Percentiles rank a stretch among this genome's conserved stretches.
These are phyloP conservation scores for Dynastes tityus DNA, from an alignment of 2,888 invertebrate species.

Conservation along the genomic window DNA sequence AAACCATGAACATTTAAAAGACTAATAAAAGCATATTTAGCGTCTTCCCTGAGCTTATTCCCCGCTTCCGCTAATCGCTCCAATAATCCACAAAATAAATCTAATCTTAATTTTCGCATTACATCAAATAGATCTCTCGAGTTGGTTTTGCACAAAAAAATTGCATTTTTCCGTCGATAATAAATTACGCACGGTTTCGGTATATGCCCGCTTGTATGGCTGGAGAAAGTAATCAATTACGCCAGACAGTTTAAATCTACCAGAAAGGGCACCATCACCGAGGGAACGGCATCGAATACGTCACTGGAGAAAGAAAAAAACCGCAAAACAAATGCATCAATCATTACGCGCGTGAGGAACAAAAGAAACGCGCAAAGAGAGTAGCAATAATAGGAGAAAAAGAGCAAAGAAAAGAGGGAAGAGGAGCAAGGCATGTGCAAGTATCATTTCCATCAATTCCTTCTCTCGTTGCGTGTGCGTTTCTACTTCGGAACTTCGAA, in stretches of 20 bases:
- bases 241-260: constrained; percentile 38
- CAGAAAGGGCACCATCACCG: constrained; percentile 26
- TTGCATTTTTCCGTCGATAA: background rate
- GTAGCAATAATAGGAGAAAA: constrained; percentile 1
- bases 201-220: constrained; percentile 3
- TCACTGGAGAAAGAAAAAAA: constrained; percentile 15
- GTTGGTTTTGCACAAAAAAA: constrained; percentile 10
- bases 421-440: constrained; percentile 12
- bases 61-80: too few species aligned
- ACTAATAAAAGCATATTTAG: too few species aligned
- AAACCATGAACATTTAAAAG: too few species aligned
- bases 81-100: background rate
- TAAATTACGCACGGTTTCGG: constrained; percentile 20
- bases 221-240: constrained; percentile 40
- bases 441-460: constrained; percentile 52
- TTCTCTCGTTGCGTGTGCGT: constrained; percentile 36
- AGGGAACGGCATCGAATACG: constrained; percentile 3
- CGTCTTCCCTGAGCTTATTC: too few species aligned
- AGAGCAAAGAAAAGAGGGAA: constrained; percentile 1
- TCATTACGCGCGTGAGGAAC: constrained; percentile 32
- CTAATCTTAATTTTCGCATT: constrained; percentile 4
- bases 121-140: background rate
- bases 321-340: constrained; percentile 41
- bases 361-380: constrained; percentile 23
- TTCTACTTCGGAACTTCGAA: constrained; percentile 6